Evolutionary conservation across 2,797 vertebrate genomes (phyloP), one percentile per base, ranked within the genome.

Genomic region (Bradypodion ventrale): DNA sequence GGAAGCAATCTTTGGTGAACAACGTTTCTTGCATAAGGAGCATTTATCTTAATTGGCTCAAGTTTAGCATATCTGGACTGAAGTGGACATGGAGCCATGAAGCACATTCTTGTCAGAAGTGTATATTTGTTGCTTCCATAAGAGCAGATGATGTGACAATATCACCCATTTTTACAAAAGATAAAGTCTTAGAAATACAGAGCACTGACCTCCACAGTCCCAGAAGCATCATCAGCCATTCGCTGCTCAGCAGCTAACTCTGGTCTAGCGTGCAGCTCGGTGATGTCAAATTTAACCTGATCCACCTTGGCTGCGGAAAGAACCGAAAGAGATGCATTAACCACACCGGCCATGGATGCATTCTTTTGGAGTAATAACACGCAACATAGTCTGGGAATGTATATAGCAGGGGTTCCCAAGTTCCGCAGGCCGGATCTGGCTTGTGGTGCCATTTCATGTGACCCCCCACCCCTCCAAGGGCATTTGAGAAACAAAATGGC

Each of bases 141-240:
- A 87, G 69, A 59, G 44, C 4, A 68, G 72, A 32, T 6, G 2
- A 1, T 37, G 23, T 78, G 72, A 68, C 75, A 84, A 83, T 6
- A 1, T 0, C 0, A 2, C n/a, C 23, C 1, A 44, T 3, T 0
- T 9, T 35, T 65, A 10, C 35, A 52, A 75, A 52, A 35, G 5
- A n/a, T n/a, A n/a, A 4, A 40, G 16, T 9, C 35, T 42, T 3
- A 25, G 15, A 15, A 27, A 29, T 35, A 60, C 0, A 5, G 69
- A 32, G 29, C 3, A 59, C 89, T 91, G 85, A 98, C 98, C 96
- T 97, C 94, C 5, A 98, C 74, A 0, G 97, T 95, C 78, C 98
- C 98, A 0, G 97, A 97, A 23, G 94, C 98, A 29, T 98, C 97
- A 0, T 98, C 98, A 0, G 97, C 97, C 97, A 98, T 98, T 32